Conservation (phyloP, 2,113 vertebrate species). For the Phalacrocorax aristotelis region DNA sequence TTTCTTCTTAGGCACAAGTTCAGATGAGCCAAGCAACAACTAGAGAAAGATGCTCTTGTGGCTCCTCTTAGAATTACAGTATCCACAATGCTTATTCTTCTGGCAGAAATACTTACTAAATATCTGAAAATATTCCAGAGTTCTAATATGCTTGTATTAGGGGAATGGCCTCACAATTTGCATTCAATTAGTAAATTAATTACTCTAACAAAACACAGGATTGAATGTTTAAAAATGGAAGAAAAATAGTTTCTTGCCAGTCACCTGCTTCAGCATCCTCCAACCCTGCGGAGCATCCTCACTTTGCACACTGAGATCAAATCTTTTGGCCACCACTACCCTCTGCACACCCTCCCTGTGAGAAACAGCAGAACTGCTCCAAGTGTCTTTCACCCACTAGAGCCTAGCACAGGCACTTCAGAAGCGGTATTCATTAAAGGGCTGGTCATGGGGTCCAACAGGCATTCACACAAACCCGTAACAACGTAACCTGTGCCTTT, state of each 20-base stretch:
- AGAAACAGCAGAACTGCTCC: not conserved
- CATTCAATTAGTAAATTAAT: not conserved
- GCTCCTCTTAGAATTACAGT: not conserved
- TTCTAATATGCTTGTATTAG: not conserved
- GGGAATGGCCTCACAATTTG: not conserved
- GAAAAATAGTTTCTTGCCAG: not conserved
- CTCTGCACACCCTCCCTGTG: not conserved
- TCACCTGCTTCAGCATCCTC: not conserved
- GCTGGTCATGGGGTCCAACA: not conserved
- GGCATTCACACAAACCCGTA: not conserved
- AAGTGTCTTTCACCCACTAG: not conserved
- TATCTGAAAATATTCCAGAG: not conserved
- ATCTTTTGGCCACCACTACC: not conserved
- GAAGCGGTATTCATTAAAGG: fast-evolving
- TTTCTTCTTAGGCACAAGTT: not conserved
- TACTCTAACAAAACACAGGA: not conserved
- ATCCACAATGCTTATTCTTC: not conserved
- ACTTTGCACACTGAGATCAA: not conserved
- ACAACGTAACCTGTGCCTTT: not conserved
- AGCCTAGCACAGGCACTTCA: not conserved
- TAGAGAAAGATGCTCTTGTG: not conserved
- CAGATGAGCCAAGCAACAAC: not conserved
- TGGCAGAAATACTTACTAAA: not conserved
- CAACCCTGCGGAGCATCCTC: not conserved
- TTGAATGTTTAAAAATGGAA: not conserved